These are phyloP conservation scores for Corynorhinus townsendii DNA, from an alignment of 2,113 vertebrate species.

Conservation along the genomic window DNA sequence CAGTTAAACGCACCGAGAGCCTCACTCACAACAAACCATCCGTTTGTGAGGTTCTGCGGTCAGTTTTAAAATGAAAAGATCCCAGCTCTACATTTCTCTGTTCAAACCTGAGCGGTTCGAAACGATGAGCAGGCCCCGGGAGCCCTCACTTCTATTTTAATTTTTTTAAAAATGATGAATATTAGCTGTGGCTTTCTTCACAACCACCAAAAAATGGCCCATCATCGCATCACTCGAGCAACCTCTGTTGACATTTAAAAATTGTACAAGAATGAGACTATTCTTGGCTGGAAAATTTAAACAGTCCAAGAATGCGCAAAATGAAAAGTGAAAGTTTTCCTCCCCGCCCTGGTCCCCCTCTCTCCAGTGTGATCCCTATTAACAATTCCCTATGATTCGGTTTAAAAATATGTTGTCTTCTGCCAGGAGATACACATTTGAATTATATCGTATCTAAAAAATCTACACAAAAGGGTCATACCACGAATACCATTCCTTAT, in stretches of 20 bases:
- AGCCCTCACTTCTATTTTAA: neutral
- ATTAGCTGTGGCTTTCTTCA: neutral
- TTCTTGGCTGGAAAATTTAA: conserved; percentile 45
- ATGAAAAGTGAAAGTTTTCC: conserved; percentile 35
- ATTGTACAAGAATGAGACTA: neutral
- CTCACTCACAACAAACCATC: neutral
- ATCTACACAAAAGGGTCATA: neutral
- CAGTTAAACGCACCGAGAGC: neutral
- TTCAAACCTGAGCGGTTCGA: neutral
- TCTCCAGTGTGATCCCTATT: neutral
- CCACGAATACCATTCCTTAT: neutral
- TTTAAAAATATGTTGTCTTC: conserved; percentile 12
- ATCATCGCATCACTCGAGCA: conserved; percentile 6
- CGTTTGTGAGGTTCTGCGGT: neutral
- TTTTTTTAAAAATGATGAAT: neutral
- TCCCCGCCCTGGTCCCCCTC: neutral
- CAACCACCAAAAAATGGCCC: neutral
- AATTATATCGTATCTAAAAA: conserved; percentile 9
- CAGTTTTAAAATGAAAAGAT: neutral
- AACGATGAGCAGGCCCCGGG: neutral
- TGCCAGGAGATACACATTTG: neutral
- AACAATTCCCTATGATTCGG: neutral
- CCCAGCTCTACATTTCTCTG: neutral
- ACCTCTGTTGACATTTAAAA: neutral
- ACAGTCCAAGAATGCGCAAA: conserved; percentile 18